Conservation (phyloP, 2,797 vertebrate species). For the Falco cherrug region DNA sequence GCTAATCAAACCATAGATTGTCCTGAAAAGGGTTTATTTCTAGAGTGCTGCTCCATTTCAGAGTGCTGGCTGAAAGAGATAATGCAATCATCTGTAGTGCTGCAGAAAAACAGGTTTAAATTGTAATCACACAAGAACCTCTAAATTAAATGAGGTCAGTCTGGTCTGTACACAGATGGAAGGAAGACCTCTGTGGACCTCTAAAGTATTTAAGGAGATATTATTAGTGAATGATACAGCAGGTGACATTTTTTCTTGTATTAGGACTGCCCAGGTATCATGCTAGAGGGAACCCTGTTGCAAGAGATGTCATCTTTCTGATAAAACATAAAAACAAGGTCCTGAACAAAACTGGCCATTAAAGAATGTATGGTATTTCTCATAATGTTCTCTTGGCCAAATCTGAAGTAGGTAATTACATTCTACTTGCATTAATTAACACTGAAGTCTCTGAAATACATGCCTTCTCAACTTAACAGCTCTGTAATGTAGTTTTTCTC, state of each 20-base stretch:
- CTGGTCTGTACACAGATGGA: background rate
- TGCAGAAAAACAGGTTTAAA: constrained; percentile 8
- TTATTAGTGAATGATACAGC: background rate
- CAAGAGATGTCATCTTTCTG: background rate
- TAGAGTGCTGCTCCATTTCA: background rate
- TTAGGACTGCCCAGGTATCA: background rate
- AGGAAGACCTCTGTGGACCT: background rate
- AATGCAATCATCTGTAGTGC: background rate
- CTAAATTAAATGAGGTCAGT: background rate
- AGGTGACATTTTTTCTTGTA: background rate
- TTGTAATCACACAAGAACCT: background rate
- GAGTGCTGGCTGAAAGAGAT: background rate
- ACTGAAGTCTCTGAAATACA: background rate
- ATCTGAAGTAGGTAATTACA: background rate
- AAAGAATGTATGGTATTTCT: background rate
- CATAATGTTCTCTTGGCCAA: background rate
- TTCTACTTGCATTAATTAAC: constrained; percentile 27
- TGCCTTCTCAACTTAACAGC: background rate
- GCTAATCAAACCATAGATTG: background rate
- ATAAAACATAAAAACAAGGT: background rate
- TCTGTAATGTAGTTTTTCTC: background rate
- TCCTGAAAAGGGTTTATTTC: background rate
- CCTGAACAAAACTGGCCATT: background rate
- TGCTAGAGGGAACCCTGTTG: background rate
- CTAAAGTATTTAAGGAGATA: background rate